A percentile compares a stretch with the other conserved stretches of the same genome.
These are phyloP conservation scores for Drosophila fulvimacula DNA, from an alignment of 2,888 invertebrate species.

Conservation along the genomic window DNA sequence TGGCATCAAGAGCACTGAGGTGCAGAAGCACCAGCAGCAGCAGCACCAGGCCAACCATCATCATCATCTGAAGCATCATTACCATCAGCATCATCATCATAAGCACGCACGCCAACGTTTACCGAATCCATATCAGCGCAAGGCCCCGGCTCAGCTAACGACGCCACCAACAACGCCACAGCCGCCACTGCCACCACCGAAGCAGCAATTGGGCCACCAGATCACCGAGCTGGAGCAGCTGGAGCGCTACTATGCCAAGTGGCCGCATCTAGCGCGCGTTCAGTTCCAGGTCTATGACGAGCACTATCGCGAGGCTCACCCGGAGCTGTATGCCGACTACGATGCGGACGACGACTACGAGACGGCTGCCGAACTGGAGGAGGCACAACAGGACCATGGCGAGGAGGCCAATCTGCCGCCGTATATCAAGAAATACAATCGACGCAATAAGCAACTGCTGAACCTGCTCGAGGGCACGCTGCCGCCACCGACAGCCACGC, in stretches of 20 bases:
- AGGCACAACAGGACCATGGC: slow-evolving; percentile 64
- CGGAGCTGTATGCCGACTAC: slow-evolving; percentile 71
- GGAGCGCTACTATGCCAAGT: slow-evolving; percentile 83
- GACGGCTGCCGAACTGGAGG: slow-evolving; percentile 68
- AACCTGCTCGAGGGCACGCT: slow-evolving; percentile 83
- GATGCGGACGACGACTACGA: slow-evolving; percentile 76
- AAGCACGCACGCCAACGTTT: slow-evolving; percentile 28
- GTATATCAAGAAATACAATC: slow-evolving; percentile 84
- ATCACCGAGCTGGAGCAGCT: slow-evolving; percentile 81
- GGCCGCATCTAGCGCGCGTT: slow-evolving; percentile 83
- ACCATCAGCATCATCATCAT: slow-evolving; percentile 41
- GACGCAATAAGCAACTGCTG: slow-evolving; percentile 83
- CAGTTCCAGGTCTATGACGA: slow-evolving; percentile 82
- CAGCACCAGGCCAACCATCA: slow-evolving; percentile 26
- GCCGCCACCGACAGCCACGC: slow-evolving; percentile 69
- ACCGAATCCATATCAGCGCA: slow-evolving; percentile 61
- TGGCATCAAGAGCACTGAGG: slow-evolving; percentile 59
- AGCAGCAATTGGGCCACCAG: slow-evolving; percentile 77
- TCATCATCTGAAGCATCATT: slow-evolving; percentile 43
- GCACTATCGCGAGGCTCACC: slow-evolving; percentile 73
- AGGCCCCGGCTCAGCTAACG: neutral
- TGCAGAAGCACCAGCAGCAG: slow-evolving; percentile 34
- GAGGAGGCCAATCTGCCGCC: slow-evolving; percentile 82
- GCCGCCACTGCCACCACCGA: slow-evolving; percentile 60
- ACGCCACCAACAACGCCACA: slow-evolving; percentile 36